These are phyloP conservation scores for Chalcosyrphus nemorum DNA, from an alignment of 2,888 invertebrate species.

Conservation along the genomic window DNA sequence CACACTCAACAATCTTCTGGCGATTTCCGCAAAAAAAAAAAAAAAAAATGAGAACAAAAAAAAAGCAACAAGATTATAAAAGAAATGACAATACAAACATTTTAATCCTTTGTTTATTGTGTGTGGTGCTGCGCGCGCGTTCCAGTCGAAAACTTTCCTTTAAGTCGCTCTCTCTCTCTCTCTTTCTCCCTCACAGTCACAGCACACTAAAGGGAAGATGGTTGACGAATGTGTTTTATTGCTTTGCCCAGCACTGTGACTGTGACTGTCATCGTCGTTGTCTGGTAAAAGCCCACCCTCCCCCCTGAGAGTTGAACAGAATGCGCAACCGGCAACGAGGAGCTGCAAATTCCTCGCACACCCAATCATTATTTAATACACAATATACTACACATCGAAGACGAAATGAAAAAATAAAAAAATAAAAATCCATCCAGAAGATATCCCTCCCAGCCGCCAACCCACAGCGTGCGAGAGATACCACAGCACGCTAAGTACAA, in stretches of 20 bases:
- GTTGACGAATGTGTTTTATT: conserved; percentile 23
- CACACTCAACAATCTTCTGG: neutral
- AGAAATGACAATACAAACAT: conserved; percentile 40
- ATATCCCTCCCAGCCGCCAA: neutral
- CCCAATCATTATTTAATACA: conserved; percentile 62
- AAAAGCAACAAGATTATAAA: neutral
- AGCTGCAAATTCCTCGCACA: conserved; percentile 59
- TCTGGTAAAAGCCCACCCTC: too few species aligned
- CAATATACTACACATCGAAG: conserved; percentile 27
- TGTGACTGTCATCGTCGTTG: neutral
- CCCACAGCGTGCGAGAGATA: neutral
- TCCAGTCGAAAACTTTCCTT: conserved; percentile 31
- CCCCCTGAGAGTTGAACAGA: too few species aligned
- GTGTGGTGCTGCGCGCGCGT: conserved; percentile 11
- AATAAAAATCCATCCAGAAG: conserved; percentile 24
- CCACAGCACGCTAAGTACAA: conserved; percentile 24
- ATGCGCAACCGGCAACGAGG: conserved; percentile 37
- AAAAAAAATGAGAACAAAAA: neutral
- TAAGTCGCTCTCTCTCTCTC: too few species aligned
- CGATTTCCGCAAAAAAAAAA: conserved; percentile 39
- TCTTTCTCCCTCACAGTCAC: too few species aligned
- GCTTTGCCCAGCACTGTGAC: neutral
- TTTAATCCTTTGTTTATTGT: conserved; percentile 40
- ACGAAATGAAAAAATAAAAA: neutral
- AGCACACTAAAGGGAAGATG: conserved; percentile 10